Conservation (phyloP, 2,797 vertebrate species). For the Leptatherina wallacei region DNA sequence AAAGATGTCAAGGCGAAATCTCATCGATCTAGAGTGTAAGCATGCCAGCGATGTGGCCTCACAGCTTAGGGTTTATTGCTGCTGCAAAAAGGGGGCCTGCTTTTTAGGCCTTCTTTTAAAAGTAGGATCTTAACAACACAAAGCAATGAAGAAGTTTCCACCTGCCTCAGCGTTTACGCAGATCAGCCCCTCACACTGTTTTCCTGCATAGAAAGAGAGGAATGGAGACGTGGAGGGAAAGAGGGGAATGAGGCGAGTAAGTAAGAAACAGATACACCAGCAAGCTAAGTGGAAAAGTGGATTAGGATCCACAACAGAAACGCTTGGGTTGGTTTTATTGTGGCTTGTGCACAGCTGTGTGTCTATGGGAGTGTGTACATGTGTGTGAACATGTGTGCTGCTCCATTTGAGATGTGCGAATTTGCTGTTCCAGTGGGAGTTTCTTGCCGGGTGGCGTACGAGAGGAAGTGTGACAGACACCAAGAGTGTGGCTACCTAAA, state of each 20-base stretch:
- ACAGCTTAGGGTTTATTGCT: constrained; percentile 40
- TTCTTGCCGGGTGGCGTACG: constrained; percentile 13
- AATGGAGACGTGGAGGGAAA: constrained; percentile 33
- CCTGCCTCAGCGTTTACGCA: constrained; percentile 71
- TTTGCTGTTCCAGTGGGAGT: constrained; percentile 44
- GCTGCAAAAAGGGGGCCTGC: constrained; percentile 7
- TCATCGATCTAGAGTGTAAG: constrained; percentile 46
- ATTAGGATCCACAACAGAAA: constrained; percentile 77
- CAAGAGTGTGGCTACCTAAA: constrained; percentile 41
- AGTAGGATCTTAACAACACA: constrained; percentile 45
- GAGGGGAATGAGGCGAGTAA: constrained; percentile 14
- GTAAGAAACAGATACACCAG: constrained; percentile 56
- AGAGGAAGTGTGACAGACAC: constrained; percentile 46
- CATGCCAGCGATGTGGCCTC: constrained; percentile 25
- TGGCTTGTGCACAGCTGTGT: constrained; percentile 18
- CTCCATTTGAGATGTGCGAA: constrained; percentile 59
- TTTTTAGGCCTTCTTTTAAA: constrained; percentile 33
- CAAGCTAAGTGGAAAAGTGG: constrained; percentile 76
- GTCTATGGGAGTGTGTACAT: constrained; percentile 14
- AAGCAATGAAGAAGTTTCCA: constrained; percentile 49
- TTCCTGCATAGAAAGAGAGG: constrained; percentile 37
- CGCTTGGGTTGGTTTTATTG: constrained; percentile 70
- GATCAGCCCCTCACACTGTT: constrained; percentile 69
- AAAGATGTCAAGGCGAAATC: constrained; percentile 30
- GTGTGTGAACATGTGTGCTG: constrained; percentile 56